Percentiles rank a stretch among this genome's conserved stretches.
phyloP scores from a whole-genome alignment of 1,140 invertebrate species.

The Pemphigus obesinymphae region DNA sequence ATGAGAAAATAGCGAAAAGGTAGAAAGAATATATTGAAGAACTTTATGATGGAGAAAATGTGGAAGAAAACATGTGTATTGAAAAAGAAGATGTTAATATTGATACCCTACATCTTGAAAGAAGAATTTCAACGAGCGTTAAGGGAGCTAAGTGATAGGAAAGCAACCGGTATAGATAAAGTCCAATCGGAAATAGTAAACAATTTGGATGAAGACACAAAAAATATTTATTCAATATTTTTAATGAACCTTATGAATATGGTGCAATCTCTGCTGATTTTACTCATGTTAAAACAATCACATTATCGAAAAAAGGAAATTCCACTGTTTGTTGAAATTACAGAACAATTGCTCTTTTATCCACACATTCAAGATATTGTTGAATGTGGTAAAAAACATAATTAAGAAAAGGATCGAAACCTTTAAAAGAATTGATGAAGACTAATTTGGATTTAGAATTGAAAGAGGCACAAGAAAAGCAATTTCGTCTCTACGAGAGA shows the following conservation, averaged over 20 bases:
- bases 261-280: neutral
- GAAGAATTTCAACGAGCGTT: constrained; percentile 5
- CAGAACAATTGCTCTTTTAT: constrained; percentile 33
- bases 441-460: constrained; percentile 31
- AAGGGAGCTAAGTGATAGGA: constrained; percentile 3
- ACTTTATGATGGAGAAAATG: no score
- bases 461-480: constrained; percentile 16
- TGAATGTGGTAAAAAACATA: constrained; percentile 35
- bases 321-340: neutral
- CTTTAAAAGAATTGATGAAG: neutral
- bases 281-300: neutral
- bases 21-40: neutral
- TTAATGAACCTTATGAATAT: neutral
- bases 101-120: neutral
- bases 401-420: constrained; percentile 10
- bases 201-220: neutral
- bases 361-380: constrained; percentile 19
- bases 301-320: neutral
- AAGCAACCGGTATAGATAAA: neutral
- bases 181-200: neutral
- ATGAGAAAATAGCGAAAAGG: neutral
- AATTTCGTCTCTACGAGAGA: neutral
- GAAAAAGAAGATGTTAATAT: constrained; percentile 4
- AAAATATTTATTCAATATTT: neutral
- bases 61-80: constrained; percentile 1